These are phyloP conservation scores for Zaprionus tsacasi DNA, from an alignment of 1,140 invertebrate species.

Conservation along the genomic window DNA sequence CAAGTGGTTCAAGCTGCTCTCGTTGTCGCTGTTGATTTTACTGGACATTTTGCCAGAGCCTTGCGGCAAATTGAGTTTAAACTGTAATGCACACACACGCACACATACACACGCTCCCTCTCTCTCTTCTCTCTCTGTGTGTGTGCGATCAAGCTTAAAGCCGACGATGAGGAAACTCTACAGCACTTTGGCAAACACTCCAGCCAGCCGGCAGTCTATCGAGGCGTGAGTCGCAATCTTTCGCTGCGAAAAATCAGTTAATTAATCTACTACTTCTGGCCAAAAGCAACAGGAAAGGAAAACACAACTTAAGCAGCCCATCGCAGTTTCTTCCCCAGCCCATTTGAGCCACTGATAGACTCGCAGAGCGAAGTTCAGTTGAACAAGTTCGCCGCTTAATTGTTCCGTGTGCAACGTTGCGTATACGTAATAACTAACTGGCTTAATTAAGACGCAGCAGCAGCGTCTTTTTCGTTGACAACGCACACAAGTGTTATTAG, in stretches of 20 bases:
- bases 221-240: conserved; percentile 32
- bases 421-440: conserved; percentile 71
- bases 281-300: conserved; percentile 35
- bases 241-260: conserved; percentile 55
- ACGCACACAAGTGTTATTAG: conserved; percentile 48
- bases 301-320: conserved; percentile 22
- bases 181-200: conserved; percentile 42
- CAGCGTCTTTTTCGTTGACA: not conserved
- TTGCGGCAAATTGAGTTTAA: conserved; percentile 43
- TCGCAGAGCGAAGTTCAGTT: not conserved
- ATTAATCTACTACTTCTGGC: conserved; percentile 61
- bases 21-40: conserved; percentile 22
- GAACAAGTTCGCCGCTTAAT: conserved; percentile 39
- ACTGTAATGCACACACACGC: conserved; percentile 16
- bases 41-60: conserved; percentile 26
- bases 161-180: conserved; percentile 22
- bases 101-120: conserved; percentile 5
- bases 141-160: conserved; percentile 13
- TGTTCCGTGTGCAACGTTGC: conserved; percentile 60
- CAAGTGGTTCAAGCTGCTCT: conserved; percentile 18
- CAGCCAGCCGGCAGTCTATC: not conserved
- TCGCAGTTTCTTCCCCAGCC: no score
- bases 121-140: not conserved
- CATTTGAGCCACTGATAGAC: conserved; percentile 19
- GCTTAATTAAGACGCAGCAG: conserved; percentile 59